Base-by-base conservation (phyloP, 92 coral and sea anemone species). In the Actinernus sp. region DNA sequence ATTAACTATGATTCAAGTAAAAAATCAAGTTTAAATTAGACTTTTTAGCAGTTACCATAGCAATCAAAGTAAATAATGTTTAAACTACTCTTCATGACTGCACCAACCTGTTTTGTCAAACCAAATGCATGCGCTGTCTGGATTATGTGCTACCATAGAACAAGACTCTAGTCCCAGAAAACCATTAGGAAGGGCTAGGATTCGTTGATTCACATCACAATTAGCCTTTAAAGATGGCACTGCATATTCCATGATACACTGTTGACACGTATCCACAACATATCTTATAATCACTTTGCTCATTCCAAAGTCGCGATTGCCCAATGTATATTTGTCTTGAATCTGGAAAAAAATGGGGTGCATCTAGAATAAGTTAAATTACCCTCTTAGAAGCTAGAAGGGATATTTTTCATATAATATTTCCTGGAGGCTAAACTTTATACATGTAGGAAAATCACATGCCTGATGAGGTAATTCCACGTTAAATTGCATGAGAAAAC, bases 61-160 rank as follows among this genome's bases (percentile, higher is more conserved):
- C 41, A 7, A 36, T 14, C 7, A 36, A 36, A 36, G 41, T 36
- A 7, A 36, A 36, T 7, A 14, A 36, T 14, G 14, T 36, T 36
- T 28, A 16, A 30, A 3, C 1, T n/a, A n/a, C n/a, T n/a, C n/a
- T n/a, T n/a, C 28, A 52, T 26, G 12, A 34, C 10, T 47, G 21
- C 5, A 60, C 88, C 13, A 49, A 95, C 99, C 91, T 76, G 88
- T 61, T 52, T 73, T 86, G 31, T 91, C 99, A 91, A 87, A 95
- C 99, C 99, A 95, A 18, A 95, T 80, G 47, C 99, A 95, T 46
- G 81, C 79, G 44, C 36, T 59, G 43, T 91, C 97, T 7, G 99
- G 99, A 16, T 68, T 71, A 44, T 87, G 79, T 12, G 99, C 97
- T 6, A 84, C 96, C 99, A 95, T 95, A 2, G 99, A 95, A 23